Base-by-base conservation (phyloP, 2,113 vertebrate genomes). In the Puntigrus tetrazona region DNA sequence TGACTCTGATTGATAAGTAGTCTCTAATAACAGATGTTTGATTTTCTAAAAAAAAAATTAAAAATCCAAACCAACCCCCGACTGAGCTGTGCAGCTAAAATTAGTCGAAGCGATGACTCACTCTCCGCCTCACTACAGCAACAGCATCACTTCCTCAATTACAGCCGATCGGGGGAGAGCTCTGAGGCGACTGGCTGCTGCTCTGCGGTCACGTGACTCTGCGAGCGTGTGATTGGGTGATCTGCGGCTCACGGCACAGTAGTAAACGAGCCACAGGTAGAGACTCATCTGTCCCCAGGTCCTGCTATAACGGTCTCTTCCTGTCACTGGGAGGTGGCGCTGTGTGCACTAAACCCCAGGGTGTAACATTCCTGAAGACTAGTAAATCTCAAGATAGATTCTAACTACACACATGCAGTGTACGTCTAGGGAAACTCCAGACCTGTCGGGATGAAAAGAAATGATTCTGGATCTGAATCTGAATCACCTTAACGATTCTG, bases 31-130 rank as follows among this genome's bases (percentile, higher is more conserved):
- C 31, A 27, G 31, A 83, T 83, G 63, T 38, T 88, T 86, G 85
- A 90, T 65, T 78, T 85, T 76, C 34, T 5, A 11, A 57, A 63
- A 43, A 22, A 57, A 81, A 65, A 31, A 27, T 6, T 13, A 83
- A 27, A 25, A 74, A 69, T 52, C 50, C 84, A 85, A 77, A 25
- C 88, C 87, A 87, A 76, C 89, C 76, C 52, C 85, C 69, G 85
- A 72, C 75, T 29, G 85, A 79, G 85, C 86, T 70, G 78, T 86
- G 87, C 41, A 59, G 90, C 91, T 93, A 93, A 93, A 93, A 94
- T 93, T 94, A 93, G 92, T 72, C 91, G 85, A 88, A 91, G 91
- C 6, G n/a, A 90, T 94, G 92, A 94, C 92, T 94, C 93, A 94
- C 92, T 91, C 86, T 93, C 92, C 91, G 90, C 91, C 90, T 94